Base-by-base conservation (phyloP, 2,113 vertebrate genomes). In the Spea bombifrons region DNA sequence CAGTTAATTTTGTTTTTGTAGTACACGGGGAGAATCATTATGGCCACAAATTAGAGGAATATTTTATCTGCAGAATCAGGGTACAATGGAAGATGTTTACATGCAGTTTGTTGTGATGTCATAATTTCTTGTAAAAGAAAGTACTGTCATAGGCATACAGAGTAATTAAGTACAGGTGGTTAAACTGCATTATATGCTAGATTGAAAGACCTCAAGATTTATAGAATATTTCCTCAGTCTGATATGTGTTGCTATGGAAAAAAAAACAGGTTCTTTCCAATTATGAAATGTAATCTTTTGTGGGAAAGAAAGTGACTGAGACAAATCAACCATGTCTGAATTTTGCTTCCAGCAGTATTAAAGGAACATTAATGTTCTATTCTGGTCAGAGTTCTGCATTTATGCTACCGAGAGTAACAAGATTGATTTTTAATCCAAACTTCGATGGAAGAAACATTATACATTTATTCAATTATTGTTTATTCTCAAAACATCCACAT, bases 391-490 rank as follows among this genome's bases (percentile, higher is more conserved):
- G 77, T 50, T 49, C 45, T 67, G 53, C n/a, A 46, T 73, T 73
- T 67, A 80, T 73, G 52, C 71, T 80, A 48, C 69, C 73, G 70
- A 79, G 63, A 80, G 49, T 73, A 80, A 80, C 70, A 80, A 80
- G 77, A 80, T 80, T 80, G 77, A 80, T 80, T 80, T 80, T 80
- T 73, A 80, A 80, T 80, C 77, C 71, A 73, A 73, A 80, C 71
- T 67, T 80, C 49, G 50, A 59, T 67, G 71, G 77, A 13, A 73
- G 64, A 57, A 80, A 80, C 77, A 71, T 55, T 71, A 71, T 71
- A 71, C 69, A 80, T 73, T 73, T 80, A 73, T 67, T 80, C 77
- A 80, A 80, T 80, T 73, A 80, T 73, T 80, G 77, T 67, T 80
- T 73, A 73, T 80, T 80, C 64, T 73, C 52, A 67, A 73, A 73